phyloP scores from a whole-genome alignment of 1,140 invertebrate species.

The Portunus trituberculatus region DNA sequence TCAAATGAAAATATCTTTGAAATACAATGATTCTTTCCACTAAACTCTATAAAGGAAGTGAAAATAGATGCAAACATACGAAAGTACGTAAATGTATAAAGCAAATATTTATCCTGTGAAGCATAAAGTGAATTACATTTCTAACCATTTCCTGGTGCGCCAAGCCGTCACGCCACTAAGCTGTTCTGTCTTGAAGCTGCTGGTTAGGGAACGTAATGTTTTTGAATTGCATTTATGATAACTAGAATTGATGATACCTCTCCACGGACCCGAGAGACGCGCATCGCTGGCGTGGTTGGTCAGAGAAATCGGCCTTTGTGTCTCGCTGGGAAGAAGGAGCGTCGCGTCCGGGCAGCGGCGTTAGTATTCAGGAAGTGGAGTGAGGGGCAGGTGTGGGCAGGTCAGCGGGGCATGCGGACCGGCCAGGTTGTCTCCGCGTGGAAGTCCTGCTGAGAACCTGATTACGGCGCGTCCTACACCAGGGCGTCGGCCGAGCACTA shows the following conservation, averaged over 20 bases:
- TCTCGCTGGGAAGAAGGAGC: neutral
- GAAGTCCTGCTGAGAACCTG: constrained; percentile 18
- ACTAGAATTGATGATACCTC: neutral
- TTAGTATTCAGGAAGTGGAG: neutral
- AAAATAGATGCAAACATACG: no score
- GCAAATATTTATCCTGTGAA: neutral
- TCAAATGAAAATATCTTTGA: no score
- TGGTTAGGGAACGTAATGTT: neutral
- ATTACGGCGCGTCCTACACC: neutral
- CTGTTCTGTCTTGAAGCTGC: neutral
- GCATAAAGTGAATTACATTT: neutral
- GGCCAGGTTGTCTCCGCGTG: constrained; percentile 6
- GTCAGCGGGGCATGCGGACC: neutral
- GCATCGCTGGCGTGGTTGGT: constrained; percentile 7
- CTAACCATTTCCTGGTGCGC: no score
- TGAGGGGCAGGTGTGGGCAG: neutral
- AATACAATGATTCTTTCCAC: no score
- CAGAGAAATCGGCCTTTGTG: neutral
- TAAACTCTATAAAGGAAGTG: no score
- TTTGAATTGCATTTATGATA: constrained; percentile 13
- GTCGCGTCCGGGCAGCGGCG: neutral
- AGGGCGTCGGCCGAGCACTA: constrained; percentile 16
- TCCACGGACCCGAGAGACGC: neutral
- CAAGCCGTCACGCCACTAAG: neutral
- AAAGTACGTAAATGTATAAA: neutral